phyloP scores from a whole-genome alignment of 1,140 invertebrate species.

The Antheraea mylitta region DNA sequence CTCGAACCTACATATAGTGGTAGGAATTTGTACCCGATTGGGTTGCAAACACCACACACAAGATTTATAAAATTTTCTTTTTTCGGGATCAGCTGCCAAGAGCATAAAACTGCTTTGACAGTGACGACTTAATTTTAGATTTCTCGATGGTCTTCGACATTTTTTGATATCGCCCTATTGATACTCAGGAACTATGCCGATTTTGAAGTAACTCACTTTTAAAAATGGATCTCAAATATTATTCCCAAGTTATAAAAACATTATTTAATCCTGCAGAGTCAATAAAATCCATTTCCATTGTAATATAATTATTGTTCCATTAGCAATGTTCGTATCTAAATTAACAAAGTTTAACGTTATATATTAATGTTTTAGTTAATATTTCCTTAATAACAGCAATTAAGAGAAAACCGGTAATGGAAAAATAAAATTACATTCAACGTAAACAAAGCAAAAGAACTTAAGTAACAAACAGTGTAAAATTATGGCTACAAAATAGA shows the following conservation, averaged over 20 bases:
- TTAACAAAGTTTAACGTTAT: slow-evolving; percentile 26
- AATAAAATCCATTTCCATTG: slow-evolving; percentile 9
- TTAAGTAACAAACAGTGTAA: slow-evolving; percentile 1
- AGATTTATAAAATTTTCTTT: too few relatives aligned
- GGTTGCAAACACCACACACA: too few relatives aligned
- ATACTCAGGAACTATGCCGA: too few relatives aligned
- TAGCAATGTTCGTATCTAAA: slow-evolving; percentile 24
- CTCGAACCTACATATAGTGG: too few relatives aligned
- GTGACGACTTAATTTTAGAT: too few relatives aligned
- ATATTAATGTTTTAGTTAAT: slow-evolving; percentile 14
- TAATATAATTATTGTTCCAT: slow-evolving; percentile 32
- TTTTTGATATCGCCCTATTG: too few relatives aligned
- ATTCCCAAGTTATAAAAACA: neutral
- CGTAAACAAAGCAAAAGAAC: slow-evolving; percentile 22
- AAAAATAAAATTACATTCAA: slow-evolving; percentile 32
- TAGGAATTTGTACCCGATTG: too few relatives aligned
- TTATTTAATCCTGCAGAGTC: neutral
- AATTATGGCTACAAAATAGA: slow-evolving; percentile 6
- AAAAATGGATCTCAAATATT: slow-evolving; percentile 1
- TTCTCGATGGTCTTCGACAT: too few relatives aligned
- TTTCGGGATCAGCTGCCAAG: too few relatives aligned
- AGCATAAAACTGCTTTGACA: too few relatives aligned
- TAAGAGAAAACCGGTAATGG: slow-evolving; percentile 32
- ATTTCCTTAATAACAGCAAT: slow-evolving; percentile 30
- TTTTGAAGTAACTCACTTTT: neutral